Percentiles rank a stretch among this genome's conserved stretches.
Evolutionary conservation across 2,797 vertebrate species (phyloP).

Genomic region (Acrossocheilus wenchowensis): DNA sequence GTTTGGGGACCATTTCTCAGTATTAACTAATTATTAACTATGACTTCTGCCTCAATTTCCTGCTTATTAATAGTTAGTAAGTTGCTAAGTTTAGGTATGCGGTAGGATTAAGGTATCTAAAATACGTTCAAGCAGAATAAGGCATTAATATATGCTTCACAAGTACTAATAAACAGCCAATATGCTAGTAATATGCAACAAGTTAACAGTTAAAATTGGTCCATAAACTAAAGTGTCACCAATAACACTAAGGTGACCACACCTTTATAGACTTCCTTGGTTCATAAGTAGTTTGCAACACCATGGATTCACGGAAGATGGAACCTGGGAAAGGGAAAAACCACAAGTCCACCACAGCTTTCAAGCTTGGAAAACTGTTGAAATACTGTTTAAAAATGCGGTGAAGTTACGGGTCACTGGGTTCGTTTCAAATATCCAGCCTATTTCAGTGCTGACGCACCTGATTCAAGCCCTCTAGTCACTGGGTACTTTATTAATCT

Average conservation of each 20-base stretch:
- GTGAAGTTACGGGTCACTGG: conserved; percentile 7
- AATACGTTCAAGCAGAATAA: not conserved
- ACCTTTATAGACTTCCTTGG: not conserved
- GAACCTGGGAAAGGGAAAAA: conserved; percentile 8
- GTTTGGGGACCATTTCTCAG: no score
- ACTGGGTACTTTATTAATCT: conserved; percentile 15
- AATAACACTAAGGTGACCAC: not conserved
- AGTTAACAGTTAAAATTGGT: not conserved
- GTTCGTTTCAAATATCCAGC: conserved; percentile 21
- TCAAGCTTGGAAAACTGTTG: not conserved
- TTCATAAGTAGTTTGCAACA: not conserved
- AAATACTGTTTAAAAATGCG: conserved; percentile 19
- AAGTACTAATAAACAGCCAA: not conserved
- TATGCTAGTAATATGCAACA: not conserved
- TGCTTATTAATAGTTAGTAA: not conserved
- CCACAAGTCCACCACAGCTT: conserved; percentile 1
- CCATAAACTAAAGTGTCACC: not conserved
- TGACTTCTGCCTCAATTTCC: not conserved
- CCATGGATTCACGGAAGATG: not conserved
- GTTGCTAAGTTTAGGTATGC: no score
- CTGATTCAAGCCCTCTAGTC: conserved; percentile 8
- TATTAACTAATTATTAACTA: not conserved
- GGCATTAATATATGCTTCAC: not conserved
- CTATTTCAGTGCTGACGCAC: conserved; percentile 23
- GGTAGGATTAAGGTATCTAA: not conserved